Evolutionary conservation across 1,140 invertebrate genomes (phyloP).

Genomic region (Leptoteleia sp.): DNA sequence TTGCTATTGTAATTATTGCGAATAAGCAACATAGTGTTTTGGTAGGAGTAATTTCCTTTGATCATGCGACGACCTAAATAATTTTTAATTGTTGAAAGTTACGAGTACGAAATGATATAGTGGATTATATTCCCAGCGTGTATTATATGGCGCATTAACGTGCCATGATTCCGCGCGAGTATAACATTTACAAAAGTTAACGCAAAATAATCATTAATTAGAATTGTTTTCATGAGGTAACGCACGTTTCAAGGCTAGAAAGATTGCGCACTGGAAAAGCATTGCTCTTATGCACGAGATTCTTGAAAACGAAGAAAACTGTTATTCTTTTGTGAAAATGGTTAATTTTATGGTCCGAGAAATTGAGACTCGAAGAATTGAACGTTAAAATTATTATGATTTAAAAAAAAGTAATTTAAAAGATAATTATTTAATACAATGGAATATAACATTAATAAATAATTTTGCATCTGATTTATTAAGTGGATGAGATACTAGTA

Average conservation of each 20-base stretch:
- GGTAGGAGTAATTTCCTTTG: conserved; percentile 16
- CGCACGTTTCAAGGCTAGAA: conserved; percentile 14
- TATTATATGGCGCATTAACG: conserved; percentile 20
- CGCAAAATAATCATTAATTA: conserved; percentile 26
- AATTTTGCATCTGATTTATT: too few relatives aligned
- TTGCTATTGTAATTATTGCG: too few relatives aligned
- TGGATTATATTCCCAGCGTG: conserved; percentile 9
- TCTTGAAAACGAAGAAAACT: neutral
- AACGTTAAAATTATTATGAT: too few relatives aligned
- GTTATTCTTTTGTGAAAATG: neutral
- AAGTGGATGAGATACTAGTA: too few relatives aligned
- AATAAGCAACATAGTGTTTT: neutral
- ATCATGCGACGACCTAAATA: conserved; percentile 27
- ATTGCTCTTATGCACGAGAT: conserved; percentile 17
- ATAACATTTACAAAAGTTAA: conserved; percentile 13
- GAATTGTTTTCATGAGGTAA: conserved; percentile 13
- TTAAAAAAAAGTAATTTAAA: too few relatives aligned
- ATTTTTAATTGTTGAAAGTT: conserved; percentile 16
- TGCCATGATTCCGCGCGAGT: conserved; percentile 7
- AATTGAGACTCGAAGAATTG: too few relatives aligned
- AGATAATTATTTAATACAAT: too few relatives aligned
- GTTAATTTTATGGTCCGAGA: too few relatives aligned
- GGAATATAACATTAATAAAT: too few relatives aligned
- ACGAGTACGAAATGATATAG: conserved; percentile 10
- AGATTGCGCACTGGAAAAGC: conserved; percentile 14